Base-by-base conservation (phyloP, 2,888 invertebrate species). In the Globia sparganii region DNA sequence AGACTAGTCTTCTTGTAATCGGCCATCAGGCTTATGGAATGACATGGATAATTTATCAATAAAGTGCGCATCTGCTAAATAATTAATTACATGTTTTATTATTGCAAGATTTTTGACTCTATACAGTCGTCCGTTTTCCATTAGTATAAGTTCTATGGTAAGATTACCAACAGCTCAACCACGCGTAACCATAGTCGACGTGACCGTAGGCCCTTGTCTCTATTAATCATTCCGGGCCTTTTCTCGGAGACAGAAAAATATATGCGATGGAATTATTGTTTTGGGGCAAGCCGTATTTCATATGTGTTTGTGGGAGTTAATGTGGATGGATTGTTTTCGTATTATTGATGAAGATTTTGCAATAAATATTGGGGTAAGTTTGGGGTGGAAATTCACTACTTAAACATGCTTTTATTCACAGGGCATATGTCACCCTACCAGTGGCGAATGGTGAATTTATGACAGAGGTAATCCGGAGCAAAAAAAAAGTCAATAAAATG, bases 201-300 rank as follows among this genome's bases (percentile, higher is more conserved):
- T 89, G 90, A 90, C 90, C 86, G 84, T 77, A 73, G 72, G 72
- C 80, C 80, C 72, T 76, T 81, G 78, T 81, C 82, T 72, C 83
- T 81, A 90, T 89, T 90, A 88, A 90, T 90, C 89, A 90, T 83
- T 69, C 81, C 67, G 78, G 86, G 78, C 84, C 81, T 84, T 87
- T 88, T 80, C 86, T 77, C 77, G 78, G 77, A 64, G 66, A 77
- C 81, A 86, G 79, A 78, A 84, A 83, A 78, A 86, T 73, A 75
- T 78, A 87, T 84, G 65, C 76, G 80, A 82, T 79, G 68, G 77
- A 77, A 86, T 86, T 87, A 86, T 81, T 84, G 78, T 81, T 86
- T 80, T 72, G 74, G 66, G 74, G 78, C 61, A 80, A 71, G 73
- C 40, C 56, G 78, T 58, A 73, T 80, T 83, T 85, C 86, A 80